phyloP scores from a whole-genome alignment of 2,797 vertebrate species.

The Malurus leucopterus region DNA sequence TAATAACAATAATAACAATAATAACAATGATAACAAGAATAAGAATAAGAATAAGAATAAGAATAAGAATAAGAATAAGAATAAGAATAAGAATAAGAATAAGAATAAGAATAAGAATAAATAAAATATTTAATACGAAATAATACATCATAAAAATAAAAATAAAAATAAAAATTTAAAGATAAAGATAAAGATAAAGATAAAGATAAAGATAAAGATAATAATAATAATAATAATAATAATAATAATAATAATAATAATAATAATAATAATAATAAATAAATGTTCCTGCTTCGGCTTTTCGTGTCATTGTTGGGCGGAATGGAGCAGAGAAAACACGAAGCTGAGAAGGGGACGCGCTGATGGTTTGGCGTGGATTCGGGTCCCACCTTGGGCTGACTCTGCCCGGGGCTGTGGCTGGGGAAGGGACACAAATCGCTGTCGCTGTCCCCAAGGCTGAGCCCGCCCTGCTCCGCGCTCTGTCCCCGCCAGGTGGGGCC shows the following conservation, averaged over 20 bases:
- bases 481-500: conserved; percentile 42
- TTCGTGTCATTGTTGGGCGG: fast-evolving
- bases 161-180: too few relatives aligned
- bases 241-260: too few relatives aligned
- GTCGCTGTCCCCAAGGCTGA: background rate
- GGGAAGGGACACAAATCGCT: background rate
- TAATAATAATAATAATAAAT: background rate
- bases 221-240: too few relatives aligned
- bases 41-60: too few relatives aligned
- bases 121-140: too few relatives aligned
- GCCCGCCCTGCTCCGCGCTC: background rate
- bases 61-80: too few relatives aligned
- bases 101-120: too few relatives aligned
- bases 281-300: background rate
- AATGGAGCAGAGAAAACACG: fast-evolving
- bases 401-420: background rate
- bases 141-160: too few relatives aligned
- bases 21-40: too few relatives aligned
- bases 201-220: too few relatives aligned
- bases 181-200: too few relatives aligned
- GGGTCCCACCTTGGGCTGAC: background rate
- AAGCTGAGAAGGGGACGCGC: background rate
- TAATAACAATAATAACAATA: background rate
- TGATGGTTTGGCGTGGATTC: background rate
- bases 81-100: too few relatives aligned